Base-by-base conservation (phyloP, 2,797 vertebrate genomes). In the Ataeniobius toweri region DNA sequence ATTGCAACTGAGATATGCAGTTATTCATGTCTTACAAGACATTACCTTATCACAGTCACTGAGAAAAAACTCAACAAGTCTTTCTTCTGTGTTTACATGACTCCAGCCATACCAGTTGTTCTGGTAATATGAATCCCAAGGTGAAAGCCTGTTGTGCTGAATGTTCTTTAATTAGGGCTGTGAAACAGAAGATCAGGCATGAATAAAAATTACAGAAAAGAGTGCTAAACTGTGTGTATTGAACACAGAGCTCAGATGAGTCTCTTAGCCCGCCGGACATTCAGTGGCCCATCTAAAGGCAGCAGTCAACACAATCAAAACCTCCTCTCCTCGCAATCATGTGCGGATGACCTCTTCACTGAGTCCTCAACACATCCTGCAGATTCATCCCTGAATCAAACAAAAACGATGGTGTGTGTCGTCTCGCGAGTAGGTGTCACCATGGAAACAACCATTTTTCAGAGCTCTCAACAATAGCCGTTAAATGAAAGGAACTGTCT, bases 391-490 rank as follows among this genome's bases (percentile, higher is more conserved):
- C 88, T 90, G 90, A 90, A 92, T 89, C 83, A 88, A 88, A 91
- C 85, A 91, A 90, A 93, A 94, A 90, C 83, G 86, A 93, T 93
- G 90, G 93, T 91, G 90, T 90, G 76, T 48, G 58, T 90, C 89
- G 87, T 89, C 88, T 85, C 73, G 87, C 86, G 86, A 91, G 91
- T 93, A 91, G 88, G 88, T 83, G 91, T 96, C 91, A 86, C 95
- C 94, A 96, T 96, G 94, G 95, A 94, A 96, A 96, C 95, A 86
- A 91, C 85, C 83, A 81, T 91, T 90, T 91, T 94, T 92, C 93
- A 89, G 86, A 20, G 82, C 89, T 78, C 90, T 93, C 89, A 83
- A 94, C 94, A 91, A 91, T 92, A 89, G 93, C 88, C 68, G 82
- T 83, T 93, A 89, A 94, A 94, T 92, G 88, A 94, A 92, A 91